A percentile compares a stretch with the other conserved stretches of the same genome.
Evolutionary conservation across 2,113 vertebrate species (phyloP).

Genomic region (Sturnus vulgaris): DNA sequence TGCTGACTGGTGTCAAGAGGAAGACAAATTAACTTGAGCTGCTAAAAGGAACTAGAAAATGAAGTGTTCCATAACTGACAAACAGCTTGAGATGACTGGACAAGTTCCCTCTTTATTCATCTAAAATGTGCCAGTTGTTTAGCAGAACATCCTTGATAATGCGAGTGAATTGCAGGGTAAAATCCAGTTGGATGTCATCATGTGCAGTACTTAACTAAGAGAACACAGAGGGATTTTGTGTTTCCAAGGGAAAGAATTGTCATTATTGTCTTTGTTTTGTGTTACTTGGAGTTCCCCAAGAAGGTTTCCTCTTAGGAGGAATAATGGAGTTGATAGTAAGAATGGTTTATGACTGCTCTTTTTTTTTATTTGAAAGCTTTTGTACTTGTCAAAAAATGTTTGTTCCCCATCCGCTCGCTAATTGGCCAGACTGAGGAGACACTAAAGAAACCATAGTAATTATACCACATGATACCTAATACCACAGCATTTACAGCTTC

Average conservation of each 20-base stretch:
- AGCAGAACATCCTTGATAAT: conserved; percentile 23
- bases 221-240: conserved; percentile 21
- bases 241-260: conserved; percentile 9
- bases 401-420: accelerated
- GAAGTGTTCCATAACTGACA: conserved; percentile 20
- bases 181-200: conserved; percentile 30
- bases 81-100: conserved; percentile 32
- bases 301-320: conserved; percentile 22
- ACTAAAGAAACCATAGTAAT: background rate
- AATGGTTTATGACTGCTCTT: background rate
- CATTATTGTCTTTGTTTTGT: conserved; percentile 19
- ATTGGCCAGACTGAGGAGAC: background rate
- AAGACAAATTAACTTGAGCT: conserved; percentile 29
- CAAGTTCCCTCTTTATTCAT: conserved; percentile 45
- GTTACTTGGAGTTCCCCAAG: background rate
- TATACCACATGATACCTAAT: background rate
- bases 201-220: conserved; percentile 11
- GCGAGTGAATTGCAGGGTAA: background rate
- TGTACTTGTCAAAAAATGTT: background rate
- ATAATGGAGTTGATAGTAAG: background rate
- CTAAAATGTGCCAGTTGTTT: conserved; percentile 4
- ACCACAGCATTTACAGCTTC: background rate
- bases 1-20: background rate
- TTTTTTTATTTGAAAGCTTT: background rate
- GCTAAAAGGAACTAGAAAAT: conserved; percentile 46